Evolutionary conservation across 2,888 invertebrate species (phyloP).

Genomic region (Furcula furcula): DNA sequence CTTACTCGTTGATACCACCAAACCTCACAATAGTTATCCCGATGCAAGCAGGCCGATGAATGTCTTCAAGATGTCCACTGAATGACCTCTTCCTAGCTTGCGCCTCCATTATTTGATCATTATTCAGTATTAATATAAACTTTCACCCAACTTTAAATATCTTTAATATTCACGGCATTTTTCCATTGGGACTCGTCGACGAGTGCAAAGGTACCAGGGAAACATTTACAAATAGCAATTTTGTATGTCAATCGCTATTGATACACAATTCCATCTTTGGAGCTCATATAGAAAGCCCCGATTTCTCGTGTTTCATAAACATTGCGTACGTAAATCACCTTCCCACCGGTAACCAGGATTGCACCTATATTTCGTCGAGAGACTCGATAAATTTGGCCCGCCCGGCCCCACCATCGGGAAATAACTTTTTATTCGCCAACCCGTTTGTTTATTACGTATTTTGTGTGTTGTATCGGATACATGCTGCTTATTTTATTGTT

Average conservation of each 20-base stretch:
- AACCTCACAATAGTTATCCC: too few relatives aligned
- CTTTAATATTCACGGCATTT: too few relatives aligned
- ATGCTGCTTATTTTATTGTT: conserved; percentile 44
- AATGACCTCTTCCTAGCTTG: too few relatives aligned
- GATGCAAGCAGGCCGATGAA: too few relatives aligned
- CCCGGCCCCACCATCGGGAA: conserved; percentile 50
- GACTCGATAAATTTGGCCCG: conserved; percentile 62
- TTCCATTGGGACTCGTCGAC: too few relatives aligned
- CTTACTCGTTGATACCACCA: too few relatives aligned
- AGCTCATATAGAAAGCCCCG: conserved; percentile 49
- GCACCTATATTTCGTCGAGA: conserved; percentile 62
- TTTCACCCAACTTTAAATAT: too few relatives aligned
- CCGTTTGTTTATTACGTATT: conserved; percentile 57
- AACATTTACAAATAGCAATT: conserved; percentile 31
- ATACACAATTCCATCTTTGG: conserved; percentile 22
- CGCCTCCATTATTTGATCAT: too few relatives aligned
- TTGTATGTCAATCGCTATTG: conserved; percentile 30
- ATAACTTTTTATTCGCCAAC: conserved; percentile 64
- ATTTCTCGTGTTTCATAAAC: conserved; percentile 53
- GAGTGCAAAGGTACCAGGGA: too few relatives aligned
- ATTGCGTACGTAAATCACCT: conserved; percentile 57
- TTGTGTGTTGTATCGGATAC: conserved; percentile 37
- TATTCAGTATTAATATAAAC: too few relatives aligned
- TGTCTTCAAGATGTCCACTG: too few relatives aligned
- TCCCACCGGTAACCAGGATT: conserved; percentile 45